These are phyloP conservation scores for Poeciliopsis retropinna DNA, from an alignment of 2,113 vertebrate genomes.

Conservation along the genomic window DNA sequence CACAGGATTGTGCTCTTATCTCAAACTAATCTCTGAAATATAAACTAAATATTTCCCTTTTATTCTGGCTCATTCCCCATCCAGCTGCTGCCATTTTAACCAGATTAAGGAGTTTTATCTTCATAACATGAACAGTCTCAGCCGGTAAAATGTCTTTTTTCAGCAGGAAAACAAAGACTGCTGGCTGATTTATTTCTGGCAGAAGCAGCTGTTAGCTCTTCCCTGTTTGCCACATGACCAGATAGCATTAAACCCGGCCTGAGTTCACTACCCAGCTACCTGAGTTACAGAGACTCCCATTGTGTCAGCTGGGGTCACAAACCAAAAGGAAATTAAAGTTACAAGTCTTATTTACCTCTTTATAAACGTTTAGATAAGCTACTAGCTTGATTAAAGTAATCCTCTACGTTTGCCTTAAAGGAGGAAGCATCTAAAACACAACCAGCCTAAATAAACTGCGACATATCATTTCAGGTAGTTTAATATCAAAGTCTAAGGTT, in stretches of 20 bases:
- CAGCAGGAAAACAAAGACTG: not conserved
- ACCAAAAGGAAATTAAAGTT: not conserved
- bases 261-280: not conserved
- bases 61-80: too few relatives aligned
- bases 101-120: not conserved
- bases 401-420: not conserved
- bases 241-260: not conserved
- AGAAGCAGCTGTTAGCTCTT: constrained; percentile 38
- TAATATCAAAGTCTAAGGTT: not conserved
- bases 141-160: not conserved
- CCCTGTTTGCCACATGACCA: not conserved
- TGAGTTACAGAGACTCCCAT: not conserved
- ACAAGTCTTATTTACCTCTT: too few relatives aligned
- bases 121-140: too few relatives aligned
- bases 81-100: not conserved
- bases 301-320: too few relatives aligned
- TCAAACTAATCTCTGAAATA: too few relatives aligned
- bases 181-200: constrained; percentile 16
- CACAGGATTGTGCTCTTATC: too few relatives aligned
- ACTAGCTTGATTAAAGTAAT: not conserved
- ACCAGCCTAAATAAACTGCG: not conserved
- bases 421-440: too few relatives aligned
- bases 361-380: not conserved
- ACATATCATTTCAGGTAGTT: not conserved
- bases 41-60: too few relatives aligned